Base-by-base conservation (phyloP, 2,888 invertebrate species). In the Ectemnius cavifrons region DNA sequence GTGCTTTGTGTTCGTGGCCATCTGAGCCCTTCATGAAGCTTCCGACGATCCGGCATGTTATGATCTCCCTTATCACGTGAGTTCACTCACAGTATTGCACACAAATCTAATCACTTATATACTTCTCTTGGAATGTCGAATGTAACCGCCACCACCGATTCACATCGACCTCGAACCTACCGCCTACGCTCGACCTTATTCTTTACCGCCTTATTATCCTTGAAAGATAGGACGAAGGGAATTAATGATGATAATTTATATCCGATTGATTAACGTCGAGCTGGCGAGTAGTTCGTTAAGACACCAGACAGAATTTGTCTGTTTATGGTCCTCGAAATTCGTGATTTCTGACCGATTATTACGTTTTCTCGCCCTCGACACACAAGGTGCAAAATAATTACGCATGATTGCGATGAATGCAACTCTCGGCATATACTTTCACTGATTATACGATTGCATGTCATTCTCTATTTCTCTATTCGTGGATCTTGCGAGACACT, bases 1-100 rank as follows among this genome's bases (percentile, higher is more conserved):
- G 89, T 91, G 91, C 91, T 91, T 91, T 90, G 89, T 91, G 89
- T 89, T 90, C 90, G 90, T 89, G 90, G 88, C 89, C 89, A 86
- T 89, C 90, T 90, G 90, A 90, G 89, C 89, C 90, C 88, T 87
- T 86, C 86, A 84, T 82, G 88, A 87, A 88, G 89, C 89, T 89
- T 88, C 85, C 86, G 87, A 89, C 85, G 88, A 88, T 89, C 89
- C 88, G 90, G 90, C 90, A 90, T 90, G 90, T 86, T 88, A 88
- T 86, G 87, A 87, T 86, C 86, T 87, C 84, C 87, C 86, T 80
- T 84, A 86, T 86, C 90, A 89, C 89, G 89, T 90, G 90, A 89
- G 90, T 89, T 86, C 84, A 85, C 89, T 89, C 90, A 89, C 89
- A 89, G 77, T 86, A 86, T 81, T 84, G 85, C 86, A 85, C 85